phyloP scores from a whole-genome alignment of 1,140 invertebrate genomes.

The Gonioctena quinquepunctata region DNA sequence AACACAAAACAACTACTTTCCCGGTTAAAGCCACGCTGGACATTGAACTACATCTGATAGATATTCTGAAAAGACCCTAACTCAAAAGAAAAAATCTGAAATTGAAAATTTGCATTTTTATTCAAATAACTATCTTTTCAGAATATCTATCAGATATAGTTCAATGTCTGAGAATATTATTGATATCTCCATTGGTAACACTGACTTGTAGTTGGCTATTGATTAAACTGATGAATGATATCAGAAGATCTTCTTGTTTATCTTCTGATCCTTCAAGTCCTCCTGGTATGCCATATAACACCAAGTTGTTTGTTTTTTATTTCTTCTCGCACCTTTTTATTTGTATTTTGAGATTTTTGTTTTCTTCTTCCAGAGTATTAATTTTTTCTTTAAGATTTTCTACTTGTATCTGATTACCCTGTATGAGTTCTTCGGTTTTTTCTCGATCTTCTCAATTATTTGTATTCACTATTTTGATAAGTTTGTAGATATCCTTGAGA shows the following conservation, averaged over 20 bases:
- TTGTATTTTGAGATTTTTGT: neutral
- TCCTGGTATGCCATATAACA: neutral
- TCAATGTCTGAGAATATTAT: conserved; percentile 2
- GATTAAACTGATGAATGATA: neutral
- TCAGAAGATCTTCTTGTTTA: neutral
- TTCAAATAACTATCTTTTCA: too few relatives aligned
- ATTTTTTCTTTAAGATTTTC: neutral
- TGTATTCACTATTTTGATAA: neutral
- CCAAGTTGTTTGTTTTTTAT: neutral
- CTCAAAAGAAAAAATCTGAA: too few relatives aligned
- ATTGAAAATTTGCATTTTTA: too few relatives aligned
- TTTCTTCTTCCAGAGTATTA: neutral
- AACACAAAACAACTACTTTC: too few relatives aligned
- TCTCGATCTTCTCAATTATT: conserved; percentile 8
- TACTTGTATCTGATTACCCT: neutral
- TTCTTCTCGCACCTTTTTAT: neutral
- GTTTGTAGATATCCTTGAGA: too few relatives aligned
- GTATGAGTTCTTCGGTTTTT: neutral
- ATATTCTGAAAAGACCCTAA: too few relatives aligned
- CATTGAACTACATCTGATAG: too few relatives aligned
- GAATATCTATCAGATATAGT: too few relatives aligned
- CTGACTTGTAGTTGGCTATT: conserved; percentile 1
- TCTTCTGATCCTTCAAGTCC: conserved; percentile 1
- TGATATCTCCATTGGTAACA: neutral
- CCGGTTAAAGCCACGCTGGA: too few relatives aligned